Evolutionary conservation across 2,113 vertebrate genomes (phyloP).

Genomic region (Syngnathus typhle): DNA sequence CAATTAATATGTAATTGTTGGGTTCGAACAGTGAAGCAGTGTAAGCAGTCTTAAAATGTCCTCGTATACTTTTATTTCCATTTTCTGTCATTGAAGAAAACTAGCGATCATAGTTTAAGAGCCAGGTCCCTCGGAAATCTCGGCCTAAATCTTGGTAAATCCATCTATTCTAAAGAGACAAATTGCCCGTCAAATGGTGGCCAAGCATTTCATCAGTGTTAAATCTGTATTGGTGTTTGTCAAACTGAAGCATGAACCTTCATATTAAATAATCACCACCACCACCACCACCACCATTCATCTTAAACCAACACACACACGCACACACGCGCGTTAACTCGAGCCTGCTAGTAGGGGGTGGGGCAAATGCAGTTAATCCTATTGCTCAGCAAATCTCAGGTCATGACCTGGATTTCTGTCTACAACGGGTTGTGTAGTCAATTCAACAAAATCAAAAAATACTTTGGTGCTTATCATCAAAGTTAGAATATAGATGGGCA

Average conservation of each 20-base stretch:
- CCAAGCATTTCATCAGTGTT: neutral
- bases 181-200: neutral
- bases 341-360: slow-evolving; percentile 22
- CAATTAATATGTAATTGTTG: no score
- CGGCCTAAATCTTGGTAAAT: no score
- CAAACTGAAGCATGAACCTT: neutral
- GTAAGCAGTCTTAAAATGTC: no score
- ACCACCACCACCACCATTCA: neutral
- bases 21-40: no score
- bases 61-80: no score
- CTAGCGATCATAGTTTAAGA: no score
- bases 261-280: neutral
- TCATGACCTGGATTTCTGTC: slow-evolving; percentile 13
- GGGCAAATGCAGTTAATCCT: slow-evolving; percentile 48
- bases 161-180: no score
- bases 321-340: neutral
- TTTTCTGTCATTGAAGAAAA: no score
- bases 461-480: no score
- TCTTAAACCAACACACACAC: neutral
- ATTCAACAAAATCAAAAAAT: neutral
- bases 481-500: no score
- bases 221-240: neutral
- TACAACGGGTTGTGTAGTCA: neutral
- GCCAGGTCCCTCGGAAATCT: no score
- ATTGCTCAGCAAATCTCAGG: slow-evolving; percentile 43